Base-by-base conservation (phyloP, 2,797 vertebrate genomes). In the Odontamblyopus lacepedii region DNA sequence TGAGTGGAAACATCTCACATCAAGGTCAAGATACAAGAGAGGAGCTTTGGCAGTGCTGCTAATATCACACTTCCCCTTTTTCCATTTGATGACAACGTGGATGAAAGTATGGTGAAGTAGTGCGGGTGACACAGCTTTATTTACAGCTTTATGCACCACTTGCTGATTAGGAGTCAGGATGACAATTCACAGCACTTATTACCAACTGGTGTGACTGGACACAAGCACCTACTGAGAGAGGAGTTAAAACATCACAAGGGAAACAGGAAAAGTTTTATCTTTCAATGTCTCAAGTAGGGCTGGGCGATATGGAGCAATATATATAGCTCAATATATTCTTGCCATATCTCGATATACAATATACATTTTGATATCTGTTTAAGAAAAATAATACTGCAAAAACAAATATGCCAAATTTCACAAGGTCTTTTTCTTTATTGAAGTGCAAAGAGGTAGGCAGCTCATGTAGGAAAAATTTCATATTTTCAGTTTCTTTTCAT, bases 1-100 rank as follows among this genome's bases (percentile, higher is more conserved):
- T 7, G 38, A 72, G 35, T 73, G 65, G 41, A 69, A 75, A 71
- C 59, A 59, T 66, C 62, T 64, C 66, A 69, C 35, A 44, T 2
- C 11, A 44, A 72, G 29, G 23, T 1, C 51, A 59, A 71, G 72
- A 67, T 63, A 63, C 16, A 65, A 60, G 23, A 60, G 65, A 18
- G 15, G 63, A 51, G 64, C 48, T 53, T 18, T 30, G 56, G 71
- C 60, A 66, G 59, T 26, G 27, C 65, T 48, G 41, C 56, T 65
- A 70, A 75, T 29, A 63, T 66, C 50, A 67, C 68, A 67, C 68
- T 19, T 32, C 27, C 63, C 41, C 48, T 62, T 62, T 60, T 53
- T 72, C 26, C 41, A 32, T 62, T 65, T 71, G 35, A 76, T 67
- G 61, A 66, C 64, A 74, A 32, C 50, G 32, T 5, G 48, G 18